phyloP scores from a whole-genome alignment of 2,797 vertebrate genomes.

The Neosalanx taihuensis region DNA sequence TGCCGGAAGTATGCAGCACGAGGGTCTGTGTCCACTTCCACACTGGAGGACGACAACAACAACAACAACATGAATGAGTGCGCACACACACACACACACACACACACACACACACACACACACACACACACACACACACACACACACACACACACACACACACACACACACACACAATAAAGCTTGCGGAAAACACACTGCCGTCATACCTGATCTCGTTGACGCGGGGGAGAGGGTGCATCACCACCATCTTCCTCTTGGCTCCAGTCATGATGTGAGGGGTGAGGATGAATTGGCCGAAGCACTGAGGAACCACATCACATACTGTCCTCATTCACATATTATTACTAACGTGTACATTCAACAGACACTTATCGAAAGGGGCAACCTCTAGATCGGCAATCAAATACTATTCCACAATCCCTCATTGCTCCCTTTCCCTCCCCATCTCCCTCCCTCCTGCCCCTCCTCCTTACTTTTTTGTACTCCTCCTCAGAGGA shows the following conservation, averaged over 20 bases:
- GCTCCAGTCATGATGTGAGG: slow-evolving; percentile 97
- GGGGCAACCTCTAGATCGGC: no score
- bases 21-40: slow-evolving; percentile 92
- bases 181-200: no score
- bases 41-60: slow-evolving; percentile 59
- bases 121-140: no score
- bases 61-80: no score
- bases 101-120: no score
- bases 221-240: slow-evolving; percentile 94
- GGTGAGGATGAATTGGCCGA: slow-evolving; percentile 93
- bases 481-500: slow-evolving; percentile 82
- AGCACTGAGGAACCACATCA: slow-evolving; percentile 74
- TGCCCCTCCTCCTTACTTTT: slow-evolving; percentile 70
- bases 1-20: slow-evolving; percentile 96
- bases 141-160: no score
- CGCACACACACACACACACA: no score
- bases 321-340: neutral
- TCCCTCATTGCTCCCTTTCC: neutral
- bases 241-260: slow-evolving; percentile 98
- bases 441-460: neutral
- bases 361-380: no score
- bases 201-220: slow-evolving; percentile 89
- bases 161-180: no score
- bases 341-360: no score
- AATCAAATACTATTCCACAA: no score